phyloP scores from a whole-genome alignment of 2,113 vertebrate genomes.

The Cryptomyrus ogoouensis region DNA sequence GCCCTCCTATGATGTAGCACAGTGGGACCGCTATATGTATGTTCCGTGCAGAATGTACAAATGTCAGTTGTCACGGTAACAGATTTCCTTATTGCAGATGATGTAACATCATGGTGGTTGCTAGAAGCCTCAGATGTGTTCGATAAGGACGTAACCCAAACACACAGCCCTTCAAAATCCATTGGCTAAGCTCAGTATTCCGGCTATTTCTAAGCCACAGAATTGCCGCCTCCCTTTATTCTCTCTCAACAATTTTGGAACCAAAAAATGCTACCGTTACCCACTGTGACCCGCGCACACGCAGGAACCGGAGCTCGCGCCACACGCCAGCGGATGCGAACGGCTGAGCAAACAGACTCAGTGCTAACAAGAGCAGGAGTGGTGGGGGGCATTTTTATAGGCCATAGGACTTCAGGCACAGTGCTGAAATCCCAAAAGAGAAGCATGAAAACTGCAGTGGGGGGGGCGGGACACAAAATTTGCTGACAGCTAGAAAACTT shows the following conservation, averaged over 20 bases:
- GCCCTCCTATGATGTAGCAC: neutral
- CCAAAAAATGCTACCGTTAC: neutral
- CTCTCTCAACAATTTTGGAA: neutral
- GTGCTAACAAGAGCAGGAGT: neutral
- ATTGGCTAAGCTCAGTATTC: neutral
- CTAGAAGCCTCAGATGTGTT: neutral
- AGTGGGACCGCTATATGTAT: neutral
- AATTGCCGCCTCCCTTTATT: neutral
- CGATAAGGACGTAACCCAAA: neutral
- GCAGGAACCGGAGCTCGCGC: neutral
- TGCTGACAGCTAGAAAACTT: constrained; percentile 6
- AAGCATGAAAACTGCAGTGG: neutral
- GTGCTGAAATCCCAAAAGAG: neutral
- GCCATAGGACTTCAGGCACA: neutral
- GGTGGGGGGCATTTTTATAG: neutral
- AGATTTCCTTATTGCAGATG: neutral
- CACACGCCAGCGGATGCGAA: neutral
- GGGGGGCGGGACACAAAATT: neutral
- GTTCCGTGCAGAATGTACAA: neutral
- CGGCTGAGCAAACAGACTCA: neutral
- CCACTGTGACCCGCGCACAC: neutral
- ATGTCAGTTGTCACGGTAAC: neutral
- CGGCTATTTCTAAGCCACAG: neutral
- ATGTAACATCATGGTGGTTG: neutral
- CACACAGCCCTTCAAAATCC: neutral